A percentile compares a stretch with the other conserved stretches of the same genome.
Conservation (phyloP, 2,888 invertebrate species). For the Cheilosia urbana region DNA sequence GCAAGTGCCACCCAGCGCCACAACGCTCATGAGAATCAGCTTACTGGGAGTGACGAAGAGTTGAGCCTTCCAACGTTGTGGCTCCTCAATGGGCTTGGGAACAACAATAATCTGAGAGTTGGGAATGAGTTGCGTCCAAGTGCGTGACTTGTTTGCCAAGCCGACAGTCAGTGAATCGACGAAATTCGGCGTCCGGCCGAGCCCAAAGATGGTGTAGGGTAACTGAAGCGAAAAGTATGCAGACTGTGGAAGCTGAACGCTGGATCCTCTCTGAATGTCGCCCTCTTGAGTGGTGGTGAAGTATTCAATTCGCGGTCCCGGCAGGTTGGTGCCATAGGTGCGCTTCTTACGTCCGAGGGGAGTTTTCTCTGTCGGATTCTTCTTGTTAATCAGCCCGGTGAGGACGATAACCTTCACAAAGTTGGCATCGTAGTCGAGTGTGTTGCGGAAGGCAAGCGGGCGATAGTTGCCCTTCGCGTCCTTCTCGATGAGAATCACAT, state of each 20-base stretch:
- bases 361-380: constrained; percentile 89
- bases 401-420: constrained; percentile 98
- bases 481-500: constrained; percentile 91
- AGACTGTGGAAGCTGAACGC: constrained; percentile 95
- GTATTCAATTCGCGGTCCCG: constrained; percentile 95
- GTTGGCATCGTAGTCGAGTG: constrained; percentile 96
- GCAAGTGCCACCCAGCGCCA: constrained; percentile 94
- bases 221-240: constrained; percentile 96
- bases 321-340: constrained; percentile 95
- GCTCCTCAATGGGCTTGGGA: constrained; percentile 91
- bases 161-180: constrained; percentile 95
- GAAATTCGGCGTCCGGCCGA: constrained; percentile 99
- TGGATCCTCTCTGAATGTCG: constrained; percentile 90
- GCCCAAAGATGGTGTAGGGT: constrained; percentile 97
- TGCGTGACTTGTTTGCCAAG: constrained; percentile 88
- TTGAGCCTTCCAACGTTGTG: constrained; percentile 94
- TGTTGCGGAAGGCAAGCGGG: constrained; percentile 93
- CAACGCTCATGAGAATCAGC: constrained; percentile 95
- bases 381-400: constrained; percentile 90
- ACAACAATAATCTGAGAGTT: constrained; percentile 99
- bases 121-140: constrained; percentile 97
- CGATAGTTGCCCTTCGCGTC: constrained; percentile 84
- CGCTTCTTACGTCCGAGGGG: constrained; percentile 90
- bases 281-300: constrained; percentile 95
- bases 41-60: constrained; percentile 98